Conservation (phyloP, 1,140 invertebrate species). For the Cotesia vestalis region DNA sequence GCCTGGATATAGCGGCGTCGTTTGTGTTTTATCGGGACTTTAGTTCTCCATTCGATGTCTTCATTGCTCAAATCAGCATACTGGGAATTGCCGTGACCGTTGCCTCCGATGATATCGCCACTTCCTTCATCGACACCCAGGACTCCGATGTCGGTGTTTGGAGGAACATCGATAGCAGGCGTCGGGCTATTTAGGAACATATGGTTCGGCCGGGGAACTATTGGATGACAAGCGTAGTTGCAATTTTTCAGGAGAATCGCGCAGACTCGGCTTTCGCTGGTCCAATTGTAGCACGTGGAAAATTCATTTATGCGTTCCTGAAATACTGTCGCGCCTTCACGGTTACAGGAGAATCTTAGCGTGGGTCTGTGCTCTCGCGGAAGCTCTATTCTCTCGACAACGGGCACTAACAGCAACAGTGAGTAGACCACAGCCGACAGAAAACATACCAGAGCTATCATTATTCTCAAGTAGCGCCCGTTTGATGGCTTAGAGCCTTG, state of each 20-base stretch:
- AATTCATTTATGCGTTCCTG: slow-evolving; percentile 67
- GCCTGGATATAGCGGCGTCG: slow-evolving; percentile 32
- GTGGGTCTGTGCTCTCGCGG: slow-evolving; percentile 67
- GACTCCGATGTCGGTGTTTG: slow-evolving; percentile 14
- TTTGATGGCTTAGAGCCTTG: slow-evolving; percentile 60
- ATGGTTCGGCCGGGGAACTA: slow-evolving; percentile 29
- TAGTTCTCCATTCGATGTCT: slow-evolving; percentile 39
- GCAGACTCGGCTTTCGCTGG: slow-evolving; percentile 67
- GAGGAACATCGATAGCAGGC: background rate
- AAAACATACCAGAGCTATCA: slow-evolving; percentile 74
- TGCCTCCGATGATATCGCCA: slow-evolving; percentile 41
- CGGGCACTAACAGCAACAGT: slow-evolving; percentile 72
- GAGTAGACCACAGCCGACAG: slow-evolving; percentile 75
- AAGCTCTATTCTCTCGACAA: slow-evolving; percentile 66
- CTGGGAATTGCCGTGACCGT: slow-evolving; percentile 45
- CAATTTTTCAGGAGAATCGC: slow-evolving; percentile 67
- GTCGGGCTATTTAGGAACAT: no score
- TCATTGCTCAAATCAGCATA: slow-evolving; percentile 42
- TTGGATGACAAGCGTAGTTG: slow-evolving; percentile 67
- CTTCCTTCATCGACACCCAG: slow-evolving; percentile 43
- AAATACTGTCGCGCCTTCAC: slow-evolving; percentile 71
- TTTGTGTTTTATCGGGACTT: slow-evolving; percentile 30
- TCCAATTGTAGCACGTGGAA: slow-evolving; percentile 42
- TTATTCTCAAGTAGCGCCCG: slow-evolving; percentile 70
- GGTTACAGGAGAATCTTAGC: slow-evolving; percentile 75